phyloP scores from a whole-genome alignment of 2,888 invertebrate species.

The Agonum fuliginosum region DNA sequence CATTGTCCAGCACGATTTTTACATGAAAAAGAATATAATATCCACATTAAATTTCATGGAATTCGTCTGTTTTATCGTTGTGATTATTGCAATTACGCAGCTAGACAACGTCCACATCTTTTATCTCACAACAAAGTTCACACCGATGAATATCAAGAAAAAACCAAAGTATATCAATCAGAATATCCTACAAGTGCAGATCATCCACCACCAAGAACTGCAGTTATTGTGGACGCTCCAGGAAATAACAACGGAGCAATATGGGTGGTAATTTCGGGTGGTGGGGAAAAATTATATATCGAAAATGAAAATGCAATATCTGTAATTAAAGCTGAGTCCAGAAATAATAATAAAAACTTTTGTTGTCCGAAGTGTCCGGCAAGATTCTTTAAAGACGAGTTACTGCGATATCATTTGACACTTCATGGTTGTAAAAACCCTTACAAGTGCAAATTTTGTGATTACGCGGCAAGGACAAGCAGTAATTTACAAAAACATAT shows the following conservation, averaged over 20 bases:
- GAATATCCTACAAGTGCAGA: conserved; percentile 79
- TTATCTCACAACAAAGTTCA: conserved; percentile 84
- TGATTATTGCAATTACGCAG: conserved; percentile 85
- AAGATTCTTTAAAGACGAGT: conserved; percentile 83
- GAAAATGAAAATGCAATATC: conserved; percentile 49
- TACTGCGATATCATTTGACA: conserved; percentile 81
- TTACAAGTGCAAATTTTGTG: conserved; percentile 83
- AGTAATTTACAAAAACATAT: conserved; percentile 82
- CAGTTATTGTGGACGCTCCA: conserved; percentile 72
- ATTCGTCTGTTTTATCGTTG: conserved; percentile 81
- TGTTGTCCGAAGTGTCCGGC: conserved; percentile 82
- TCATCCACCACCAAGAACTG: conserved; percentile 79
- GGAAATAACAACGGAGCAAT: conserved; percentile 68
- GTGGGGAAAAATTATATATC: too few relatives aligned
- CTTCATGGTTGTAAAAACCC: conserved; percentile 80
- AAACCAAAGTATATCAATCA: conserved; percentile 81
- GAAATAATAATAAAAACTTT: conserved; percentile 68
- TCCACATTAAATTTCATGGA: conserved; percentile 84
- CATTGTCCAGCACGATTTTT: conserved; percentile 91
- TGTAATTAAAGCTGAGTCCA: conserved; percentile 63
- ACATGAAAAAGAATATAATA: conserved; percentile 82
- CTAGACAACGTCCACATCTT: conserved; percentile 81
- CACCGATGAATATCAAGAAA: conserved; percentile 85
- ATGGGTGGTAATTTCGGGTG: conserved; percentile 73
- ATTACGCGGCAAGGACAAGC: conserved; percentile 81